Base-by-base conservation (phyloP, 2,797 vertebrate genomes). In the Huso huso region DNA sequence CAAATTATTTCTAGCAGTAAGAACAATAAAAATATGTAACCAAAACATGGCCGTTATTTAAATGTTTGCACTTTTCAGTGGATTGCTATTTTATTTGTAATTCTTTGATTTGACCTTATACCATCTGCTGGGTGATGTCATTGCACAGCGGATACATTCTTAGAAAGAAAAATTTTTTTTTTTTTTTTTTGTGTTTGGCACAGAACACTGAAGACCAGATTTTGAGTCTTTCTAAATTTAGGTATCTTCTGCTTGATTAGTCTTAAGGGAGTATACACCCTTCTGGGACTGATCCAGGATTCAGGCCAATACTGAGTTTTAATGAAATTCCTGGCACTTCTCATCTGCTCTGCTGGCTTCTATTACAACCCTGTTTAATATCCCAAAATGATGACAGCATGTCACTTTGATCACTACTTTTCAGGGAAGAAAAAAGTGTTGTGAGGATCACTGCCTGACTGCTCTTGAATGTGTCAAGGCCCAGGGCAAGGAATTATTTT, bases 361-460 rank as follows among this genome's bases (percentile, higher is more conserved):
- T 49, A 6, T 48, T 13, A 10, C 51, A 48, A 58, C 5, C n/a
- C 23, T 37, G 23, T 37, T 2, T 37, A 37, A 37, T 37, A 15
- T 55, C 9, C 53, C 50, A 57, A 59, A 49, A 66, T n/a, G 49
- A 13, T 64, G 63, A 51, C 63, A 64, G 11, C 13, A 11, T 37
- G 23, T 73, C 72, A 76, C 69, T 72, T 63, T 75, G 64, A 60
- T 67, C 66, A 49, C 49, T 51, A 3, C 23, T 37, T 37, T 37
- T 3, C 23, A 37, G 2, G 23, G 23, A 37, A 37, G 23, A 37
- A 37, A 37, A 37, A 37, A 37, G 23, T 3, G 23, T 37, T 37
- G 23, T 37, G 23, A 37, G 23, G 23, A 37, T 37, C 23, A 37
- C 23, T 37, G 23, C 2, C 23, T 37, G 23, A 37, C 23, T 37